These are phyloP conservation scores for Pelosia muscerda DNA, from an alignment of 2,888 invertebrate species.

Conservation along the genomic window DNA sequence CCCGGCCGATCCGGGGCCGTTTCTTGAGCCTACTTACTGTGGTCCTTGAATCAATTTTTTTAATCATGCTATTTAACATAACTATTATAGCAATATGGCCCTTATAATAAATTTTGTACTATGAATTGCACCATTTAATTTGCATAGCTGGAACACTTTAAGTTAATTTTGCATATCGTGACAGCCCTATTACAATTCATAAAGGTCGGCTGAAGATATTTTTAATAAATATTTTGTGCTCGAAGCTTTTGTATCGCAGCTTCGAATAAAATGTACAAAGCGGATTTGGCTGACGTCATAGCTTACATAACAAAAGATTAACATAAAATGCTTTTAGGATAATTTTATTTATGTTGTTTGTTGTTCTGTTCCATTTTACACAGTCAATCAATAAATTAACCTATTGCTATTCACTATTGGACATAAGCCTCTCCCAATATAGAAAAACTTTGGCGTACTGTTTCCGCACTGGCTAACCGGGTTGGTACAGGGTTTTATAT, in stretches of 20 bases:
- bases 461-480: too few relatives aligned
- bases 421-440: too few relatives aligned
- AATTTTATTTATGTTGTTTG: too few relatives aligned
- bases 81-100: not conserved
- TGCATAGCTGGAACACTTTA: not conserved
- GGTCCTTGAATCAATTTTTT: not conserved
- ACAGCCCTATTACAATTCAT: conserved; percentile 1
- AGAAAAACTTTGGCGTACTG: too few relatives aligned
- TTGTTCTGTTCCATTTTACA: too few relatives aligned
- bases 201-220: not conserved
- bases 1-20: too few relatives aligned
- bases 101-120: not conserved
- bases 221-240: not conserved
- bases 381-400: too few relatives aligned
- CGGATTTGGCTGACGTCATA: not conserved
- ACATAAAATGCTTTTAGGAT: not conserved
- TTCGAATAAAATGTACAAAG: not conserved
- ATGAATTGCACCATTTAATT: not conserved
- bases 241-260: not conserved
- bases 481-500: too few relatives aligned
- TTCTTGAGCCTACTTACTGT: not conserved
- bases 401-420: too few relatives aligned
- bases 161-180: not conserved
- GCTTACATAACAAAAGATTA: not conserved
- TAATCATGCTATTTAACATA: not conserved